phyloP scores from a whole-genome alignment of 2,113 vertebrate species.

The Festucalex cinctus region DNA sequence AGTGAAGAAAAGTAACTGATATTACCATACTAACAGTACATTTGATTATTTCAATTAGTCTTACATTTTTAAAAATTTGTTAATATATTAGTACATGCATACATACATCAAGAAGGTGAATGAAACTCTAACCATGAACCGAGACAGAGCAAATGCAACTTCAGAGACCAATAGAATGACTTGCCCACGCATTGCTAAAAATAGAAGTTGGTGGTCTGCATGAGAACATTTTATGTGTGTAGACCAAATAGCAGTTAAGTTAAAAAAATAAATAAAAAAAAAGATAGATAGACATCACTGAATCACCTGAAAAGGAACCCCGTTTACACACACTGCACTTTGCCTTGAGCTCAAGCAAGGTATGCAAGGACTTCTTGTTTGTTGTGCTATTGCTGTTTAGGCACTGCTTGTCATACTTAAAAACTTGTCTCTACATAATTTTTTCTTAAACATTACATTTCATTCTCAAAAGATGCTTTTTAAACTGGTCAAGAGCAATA shows the following conservation, averaged over 20 bases:
- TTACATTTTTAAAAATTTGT: too few relatives aligned
- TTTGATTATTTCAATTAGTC: too few relatives aligned
- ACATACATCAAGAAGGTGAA: neutral
- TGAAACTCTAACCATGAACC: neutral
- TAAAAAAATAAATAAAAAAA: neutral
- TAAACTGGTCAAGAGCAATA: neutral
- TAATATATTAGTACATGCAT: too few relatives aligned
- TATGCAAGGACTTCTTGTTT: neutral
- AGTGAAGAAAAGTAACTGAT: too few relatives aligned
- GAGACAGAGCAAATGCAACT: slow-evolving; percentile 19
- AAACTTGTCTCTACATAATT: too few relatives aligned
- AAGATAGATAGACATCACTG: neutral
- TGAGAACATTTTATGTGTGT: slow-evolving; percentile 20
- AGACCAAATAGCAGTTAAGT: neutral
- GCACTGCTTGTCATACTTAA: neutral
- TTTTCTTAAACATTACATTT: neutral
- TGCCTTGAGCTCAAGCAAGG: neutral
- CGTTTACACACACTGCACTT: neutral
- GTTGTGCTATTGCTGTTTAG: neutral
- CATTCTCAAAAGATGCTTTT: neutral
- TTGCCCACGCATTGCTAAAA: slow-evolving; percentile 36
- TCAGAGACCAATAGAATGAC: neutral
- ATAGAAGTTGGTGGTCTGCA: slow-evolving; percentile 35
- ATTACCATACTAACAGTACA: too few relatives aligned
- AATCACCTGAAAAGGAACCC: neutral